Conservation (phyloP, 2,113 vertebrate genomes). For the Ceratotherium simum region DNA sequence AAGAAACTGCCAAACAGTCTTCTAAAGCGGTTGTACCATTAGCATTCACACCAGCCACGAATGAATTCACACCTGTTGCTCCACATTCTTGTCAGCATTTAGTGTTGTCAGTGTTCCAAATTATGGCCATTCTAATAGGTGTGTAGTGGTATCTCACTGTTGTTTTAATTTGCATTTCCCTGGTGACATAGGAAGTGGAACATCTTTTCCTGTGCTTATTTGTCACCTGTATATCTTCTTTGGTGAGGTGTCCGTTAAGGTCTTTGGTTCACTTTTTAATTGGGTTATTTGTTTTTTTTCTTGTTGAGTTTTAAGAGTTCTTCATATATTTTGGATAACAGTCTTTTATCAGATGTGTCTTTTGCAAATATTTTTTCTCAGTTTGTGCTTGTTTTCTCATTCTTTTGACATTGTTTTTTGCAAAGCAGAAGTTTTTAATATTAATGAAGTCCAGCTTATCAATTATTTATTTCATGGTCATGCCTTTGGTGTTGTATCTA, state of each 20-base stretch:
- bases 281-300: background rate
- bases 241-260: background rate
- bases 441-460: background rate
- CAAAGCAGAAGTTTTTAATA: background rate
- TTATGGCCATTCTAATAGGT: background rate
- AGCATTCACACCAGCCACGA: background rate
- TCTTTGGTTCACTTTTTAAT: background rate
- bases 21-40: background rate
- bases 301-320: background rate
- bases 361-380: background rate
- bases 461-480: conserved; percentile 6
- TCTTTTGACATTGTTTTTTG: background rate
- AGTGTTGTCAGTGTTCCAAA: background rate
- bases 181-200: background rate
- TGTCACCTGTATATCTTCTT: background rate
- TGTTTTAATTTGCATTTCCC: background rate
- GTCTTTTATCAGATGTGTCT: background rate
- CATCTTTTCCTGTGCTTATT: background rate
- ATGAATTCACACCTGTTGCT: background rate
- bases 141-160: background rate
- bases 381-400: background rate
- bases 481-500: background rate
- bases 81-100: background rate
- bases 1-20: background rate
- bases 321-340: background rate